phyloP scores from a whole-genome alignment of 2,797 vertebrate genomes.

The Bradypus variegatus region DNA sequence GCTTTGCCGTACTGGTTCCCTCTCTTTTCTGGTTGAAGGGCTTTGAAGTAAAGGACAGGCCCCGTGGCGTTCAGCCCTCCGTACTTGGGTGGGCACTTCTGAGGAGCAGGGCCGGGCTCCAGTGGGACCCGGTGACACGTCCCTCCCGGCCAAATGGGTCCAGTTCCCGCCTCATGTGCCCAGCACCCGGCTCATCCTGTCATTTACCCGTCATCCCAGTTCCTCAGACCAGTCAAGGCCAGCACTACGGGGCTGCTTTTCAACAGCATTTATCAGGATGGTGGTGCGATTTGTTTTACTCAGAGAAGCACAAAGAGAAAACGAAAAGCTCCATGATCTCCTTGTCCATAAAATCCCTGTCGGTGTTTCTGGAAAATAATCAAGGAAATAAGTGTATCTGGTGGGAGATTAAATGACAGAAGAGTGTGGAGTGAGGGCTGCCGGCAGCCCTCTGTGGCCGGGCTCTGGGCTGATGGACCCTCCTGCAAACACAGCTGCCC shows the following conservation, averaged over 20 bases:
- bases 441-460: too few relatives aligned
- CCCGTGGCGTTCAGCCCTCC: fast-evolving
- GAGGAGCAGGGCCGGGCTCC: too few relatives aligned
- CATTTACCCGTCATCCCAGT: background rate
- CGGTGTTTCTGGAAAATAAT: background rate
- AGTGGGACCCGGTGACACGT: too few relatives aligned
- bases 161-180: too few relatives aligned
- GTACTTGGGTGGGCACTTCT: background rate
- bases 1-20: background rate
- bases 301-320: background rate
- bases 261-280: background rate
- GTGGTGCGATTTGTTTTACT: background rate
- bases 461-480: too few relatives aligned
- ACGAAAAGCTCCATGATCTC: background rate
- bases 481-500: too few relatives aligned
- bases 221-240: background rate
- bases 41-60: too few relatives aligned
- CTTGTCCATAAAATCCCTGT: background rate
- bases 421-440: background rate
- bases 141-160: too few relatives aligned
- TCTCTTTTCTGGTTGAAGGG: too few relatives aligned
- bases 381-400: too few relatives aligned
- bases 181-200: too few relatives aligned
- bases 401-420: background rate
- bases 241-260: too few relatives aligned